A percentile compares a stretch with the other conserved stretches of the same genome.
Conservation (phyloP, 2,888 invertebrate species). For the Caenorhabditis wallacei region DNA sequence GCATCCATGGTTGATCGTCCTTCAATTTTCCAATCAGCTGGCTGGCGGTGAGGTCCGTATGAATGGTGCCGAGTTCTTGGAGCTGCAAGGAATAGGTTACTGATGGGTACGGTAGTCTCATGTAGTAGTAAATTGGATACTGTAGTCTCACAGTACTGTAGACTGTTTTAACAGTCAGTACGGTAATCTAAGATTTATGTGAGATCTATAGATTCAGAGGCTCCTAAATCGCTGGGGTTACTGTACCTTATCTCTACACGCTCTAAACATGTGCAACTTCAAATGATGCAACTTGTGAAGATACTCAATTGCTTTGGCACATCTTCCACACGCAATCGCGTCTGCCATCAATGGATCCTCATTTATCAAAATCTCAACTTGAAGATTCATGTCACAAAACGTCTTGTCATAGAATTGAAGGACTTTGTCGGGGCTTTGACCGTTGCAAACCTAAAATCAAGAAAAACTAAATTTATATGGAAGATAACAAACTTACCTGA, state of each 20-base stretch:
- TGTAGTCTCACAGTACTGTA: too few relatives aligned
- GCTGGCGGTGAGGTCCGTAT: neutral
- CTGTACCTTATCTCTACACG: neutral
- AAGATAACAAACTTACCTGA: neutral
- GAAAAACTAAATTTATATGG: neutral
- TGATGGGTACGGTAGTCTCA: neutral
- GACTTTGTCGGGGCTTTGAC: neutral
- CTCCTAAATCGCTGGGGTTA: too few relatives aligned
- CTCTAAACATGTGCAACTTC: neutral
- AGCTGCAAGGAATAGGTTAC: neutral
- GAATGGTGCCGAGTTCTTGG: neutral
- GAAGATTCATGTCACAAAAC: neutral
- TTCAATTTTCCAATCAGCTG: neutral
- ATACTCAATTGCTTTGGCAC: neutral
- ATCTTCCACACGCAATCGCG: conserved; percentile 2
- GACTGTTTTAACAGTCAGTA: too few relatives aligned
- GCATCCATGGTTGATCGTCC: neutral
- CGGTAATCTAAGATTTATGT: too few relatives aligned
- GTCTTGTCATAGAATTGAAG: neutral
- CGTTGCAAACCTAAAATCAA: neutral
- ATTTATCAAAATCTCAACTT: neutral
- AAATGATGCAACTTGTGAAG: conserved; percentile 16
- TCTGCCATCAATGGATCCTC: neutral
- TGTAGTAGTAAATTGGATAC: neutral
- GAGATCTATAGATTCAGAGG: too few relatives aligned